Conservation (phyloP, 2,888 invertebrate genomes). For the Drosophila niveifrons region DNA sequence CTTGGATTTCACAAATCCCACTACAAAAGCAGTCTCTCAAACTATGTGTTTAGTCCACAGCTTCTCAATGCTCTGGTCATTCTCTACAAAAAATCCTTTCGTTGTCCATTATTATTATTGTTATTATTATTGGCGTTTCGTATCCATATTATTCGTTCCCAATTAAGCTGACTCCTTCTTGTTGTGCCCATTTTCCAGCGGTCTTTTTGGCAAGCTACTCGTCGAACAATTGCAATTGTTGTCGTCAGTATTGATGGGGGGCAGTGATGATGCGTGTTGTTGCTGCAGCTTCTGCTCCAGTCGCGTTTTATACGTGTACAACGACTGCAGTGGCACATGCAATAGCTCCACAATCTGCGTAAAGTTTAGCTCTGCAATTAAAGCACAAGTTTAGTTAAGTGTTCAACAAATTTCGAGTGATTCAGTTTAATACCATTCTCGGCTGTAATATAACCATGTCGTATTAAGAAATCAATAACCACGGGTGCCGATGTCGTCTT, state of each 20-base stretch:
- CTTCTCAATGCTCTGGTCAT: slow-evolving; percentile 41
- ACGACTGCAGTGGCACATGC: slow-evolving; percentile 94
- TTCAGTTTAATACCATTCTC: slow-evolving; percentile 90
- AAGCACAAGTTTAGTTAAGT: not conserved
- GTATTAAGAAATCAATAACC: slow-evolving; percentile 95
- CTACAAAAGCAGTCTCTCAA: slow-evolving; percentile 60
- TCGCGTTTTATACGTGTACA: slow-evolving; percentile 88
- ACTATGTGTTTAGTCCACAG: slow-evolving; percentile 47
- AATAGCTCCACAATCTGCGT: slow-evolving; percentile 93
- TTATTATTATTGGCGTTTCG: slow-evolving; percentile 5
- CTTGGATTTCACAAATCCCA: slow-evolving; percentile 58
- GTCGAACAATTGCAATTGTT: slow-evolving; percentile 54
- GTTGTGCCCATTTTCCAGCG: slow-evolving; percentile 78
- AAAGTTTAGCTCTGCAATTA: slow-evolving; percentile 90
- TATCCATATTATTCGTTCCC: slow-evolving; percentile 11
- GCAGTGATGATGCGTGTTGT: slow-evolving; percentile 35
- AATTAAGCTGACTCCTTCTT: slow-evolving; percentile 58
- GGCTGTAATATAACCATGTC: slow-evolving; percentile 95
- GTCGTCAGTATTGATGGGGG: slow-evolving; percentile 55
- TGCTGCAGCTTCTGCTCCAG: slow-evolving; percentile 74
- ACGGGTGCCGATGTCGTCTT: slow-evolving; percentile 98
- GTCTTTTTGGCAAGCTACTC: slow-evolving; percentile 51
- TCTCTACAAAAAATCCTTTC: slow-evolving; percentile 30
- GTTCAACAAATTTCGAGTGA: not conserved
- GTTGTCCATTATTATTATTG: slow-evolving; percentile 29